These are phyloP conservation scores for Serilophus lunatus DNA, from an alignment of 2,113 vertebrate genomes.

Conservation along the genomic window DNA sequence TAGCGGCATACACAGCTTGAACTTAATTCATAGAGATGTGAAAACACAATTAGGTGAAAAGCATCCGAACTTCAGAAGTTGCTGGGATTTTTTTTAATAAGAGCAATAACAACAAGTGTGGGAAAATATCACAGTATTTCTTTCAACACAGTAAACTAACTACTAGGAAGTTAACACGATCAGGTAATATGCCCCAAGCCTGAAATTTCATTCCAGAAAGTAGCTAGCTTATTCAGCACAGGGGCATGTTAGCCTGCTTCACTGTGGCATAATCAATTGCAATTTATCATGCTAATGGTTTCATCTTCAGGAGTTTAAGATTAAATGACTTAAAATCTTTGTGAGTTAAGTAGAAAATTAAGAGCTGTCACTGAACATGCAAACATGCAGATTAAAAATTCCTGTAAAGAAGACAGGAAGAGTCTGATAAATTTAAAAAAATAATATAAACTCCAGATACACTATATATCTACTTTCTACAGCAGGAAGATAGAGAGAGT, in stretches of 20 bases:
- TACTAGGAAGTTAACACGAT: background rate
- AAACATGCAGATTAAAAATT: background rate
- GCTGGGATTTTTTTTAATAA: background rate
- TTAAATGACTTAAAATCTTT: background rate
- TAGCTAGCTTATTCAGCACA: background rate
- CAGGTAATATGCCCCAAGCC: background rate
- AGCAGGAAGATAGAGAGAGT: background rate
- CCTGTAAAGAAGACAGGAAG: background rate
- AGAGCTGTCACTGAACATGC: background rate
- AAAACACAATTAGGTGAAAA: background rate
- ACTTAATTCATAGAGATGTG: background rate
- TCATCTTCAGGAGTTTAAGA: background rate
- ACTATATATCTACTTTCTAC: background rate
- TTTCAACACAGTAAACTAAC: background rate
- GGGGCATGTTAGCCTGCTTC: background rate
- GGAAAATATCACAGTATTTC: background rate
- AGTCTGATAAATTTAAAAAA: background rate
- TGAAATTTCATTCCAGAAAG: background rate
- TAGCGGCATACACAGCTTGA: background rate
- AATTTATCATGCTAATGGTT: background rate
- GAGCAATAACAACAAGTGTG: background rate
- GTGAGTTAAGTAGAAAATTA: background rate
- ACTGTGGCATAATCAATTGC: background rate
- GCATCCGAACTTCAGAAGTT: background rate
- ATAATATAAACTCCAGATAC: background rate